Evolutionary conservation across 2,113 vertebrate genomes (phyloP).

Genomic region (Cyphomyrus discorhynchus): DNA sequence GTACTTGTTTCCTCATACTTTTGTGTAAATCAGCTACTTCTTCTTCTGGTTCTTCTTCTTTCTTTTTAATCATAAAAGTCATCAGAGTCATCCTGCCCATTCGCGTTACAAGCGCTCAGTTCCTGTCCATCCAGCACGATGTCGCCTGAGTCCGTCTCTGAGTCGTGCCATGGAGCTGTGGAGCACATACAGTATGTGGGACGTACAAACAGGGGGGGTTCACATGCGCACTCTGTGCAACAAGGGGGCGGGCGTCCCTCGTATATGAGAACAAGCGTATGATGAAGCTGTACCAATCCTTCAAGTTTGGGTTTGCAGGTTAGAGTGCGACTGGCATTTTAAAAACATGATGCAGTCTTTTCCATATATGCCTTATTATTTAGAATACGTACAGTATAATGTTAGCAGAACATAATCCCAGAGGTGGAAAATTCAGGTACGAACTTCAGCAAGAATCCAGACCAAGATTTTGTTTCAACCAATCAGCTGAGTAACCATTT

Average conservation of each 20-base stretch:
- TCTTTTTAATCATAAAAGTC: slow-evolving; percentile 57
- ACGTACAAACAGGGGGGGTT: background rate
- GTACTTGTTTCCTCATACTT: background rate
- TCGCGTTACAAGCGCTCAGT: background rate
- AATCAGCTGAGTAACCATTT: background rate
- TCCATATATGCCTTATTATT: background rate
- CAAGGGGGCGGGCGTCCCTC: background rate
- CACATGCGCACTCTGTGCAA: background rate
- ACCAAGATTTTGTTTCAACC: background rate
- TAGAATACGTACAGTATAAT: background rate
- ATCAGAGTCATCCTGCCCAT: slow-evolving; percentile 54
- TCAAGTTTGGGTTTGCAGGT: background rate
- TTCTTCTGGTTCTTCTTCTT: background rate
- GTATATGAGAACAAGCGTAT: background rate
- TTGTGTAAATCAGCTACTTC: background rate
- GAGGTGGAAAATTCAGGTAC: background rate
- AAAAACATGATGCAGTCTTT: background rate
- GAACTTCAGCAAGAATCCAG: background rate
- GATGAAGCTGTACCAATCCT: background rate
- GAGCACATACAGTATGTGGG: background rate
- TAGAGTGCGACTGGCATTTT: background rate
- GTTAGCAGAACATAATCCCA: background rate
- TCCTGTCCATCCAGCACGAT: background rate
- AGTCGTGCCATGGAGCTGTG: slow-evolving; percentile 12
- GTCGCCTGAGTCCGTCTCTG: slow-evolving; percentile 35